Evolutionary conservation across 1,140 invertebrate species (phyloP).

Genomic region (Maniola jurtina): DNA sequence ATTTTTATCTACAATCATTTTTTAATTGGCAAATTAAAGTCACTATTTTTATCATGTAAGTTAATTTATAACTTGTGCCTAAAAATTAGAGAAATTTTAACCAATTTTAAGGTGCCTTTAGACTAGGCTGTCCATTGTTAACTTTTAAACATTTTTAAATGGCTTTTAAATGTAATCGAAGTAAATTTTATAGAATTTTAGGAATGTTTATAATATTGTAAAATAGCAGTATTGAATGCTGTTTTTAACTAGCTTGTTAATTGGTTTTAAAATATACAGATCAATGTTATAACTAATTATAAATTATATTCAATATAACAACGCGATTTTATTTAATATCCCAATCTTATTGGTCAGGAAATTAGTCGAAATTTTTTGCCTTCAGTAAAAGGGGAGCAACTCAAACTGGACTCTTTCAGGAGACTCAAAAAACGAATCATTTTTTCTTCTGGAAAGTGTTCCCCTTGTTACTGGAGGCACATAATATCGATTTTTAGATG

Average conservation of each 20-base stretch:
- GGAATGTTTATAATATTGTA: constrained; percentile 1
- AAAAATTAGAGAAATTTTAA: constrained; percentile 31
- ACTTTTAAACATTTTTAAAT: constrained; percentile 47
- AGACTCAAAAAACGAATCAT: too few relatives aligned
- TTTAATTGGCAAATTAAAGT: too few relatives aligned
- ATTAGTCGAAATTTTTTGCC: too few relatives aligned
- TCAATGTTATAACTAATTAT: constrained; percentile 29
- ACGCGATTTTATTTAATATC: background rate
- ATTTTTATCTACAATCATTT: too few relatives aligned
- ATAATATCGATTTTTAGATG: too few relatives aligned
- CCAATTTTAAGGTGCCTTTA: constrained; percentile 49
- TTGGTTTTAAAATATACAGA: constrained; percentile 41
- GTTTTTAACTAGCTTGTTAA: constrained; percentile 40
- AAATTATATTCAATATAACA: constrained; percentile 33
- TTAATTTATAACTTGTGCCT: constrained; percentile 27
- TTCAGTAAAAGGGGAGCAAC: too few relatives aligned
- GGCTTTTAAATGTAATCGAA: constrained; percentile 34
- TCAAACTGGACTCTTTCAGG: too few relatives aligned
- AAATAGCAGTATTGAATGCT: constrained; percentile 33
- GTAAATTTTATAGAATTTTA: constrained; percentile 44
- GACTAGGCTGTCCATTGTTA: constrained; percentile 36
- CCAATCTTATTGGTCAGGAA: too few relatives aligned
- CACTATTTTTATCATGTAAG: background rate
- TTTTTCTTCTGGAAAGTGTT: too few relatives aligned
- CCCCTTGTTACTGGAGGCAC: too few relatives aligned